phyloP scores from a whole-genome alignment of 1,140 invertebrate genomes.

The Platyscapa corneri region DNA sequence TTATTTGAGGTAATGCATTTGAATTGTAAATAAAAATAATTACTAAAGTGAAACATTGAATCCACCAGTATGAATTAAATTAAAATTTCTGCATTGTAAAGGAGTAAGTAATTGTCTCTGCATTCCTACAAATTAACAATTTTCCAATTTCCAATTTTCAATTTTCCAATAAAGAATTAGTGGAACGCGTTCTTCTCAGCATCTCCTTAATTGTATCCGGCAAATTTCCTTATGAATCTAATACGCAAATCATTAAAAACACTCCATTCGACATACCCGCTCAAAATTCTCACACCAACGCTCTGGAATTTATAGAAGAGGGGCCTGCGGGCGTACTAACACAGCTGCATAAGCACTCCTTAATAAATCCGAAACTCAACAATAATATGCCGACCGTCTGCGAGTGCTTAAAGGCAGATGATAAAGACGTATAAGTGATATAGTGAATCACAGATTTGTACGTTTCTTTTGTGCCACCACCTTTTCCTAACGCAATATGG shows the following conservation, averaged over 20 bases:
- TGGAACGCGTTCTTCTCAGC: neutral
- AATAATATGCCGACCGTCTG: neutral
- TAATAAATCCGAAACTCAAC: neutral
- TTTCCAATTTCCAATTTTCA: no score
- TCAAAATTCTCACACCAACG: neutral
- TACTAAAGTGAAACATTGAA: neutral
- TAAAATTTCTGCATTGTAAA: neutral
- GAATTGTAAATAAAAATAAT: neutral
- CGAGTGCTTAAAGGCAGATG: neutral
- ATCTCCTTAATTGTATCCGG: neutral
- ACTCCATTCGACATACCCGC: neutral
- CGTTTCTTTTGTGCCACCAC: no score
- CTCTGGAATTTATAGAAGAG: neutral
- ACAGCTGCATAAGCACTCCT: neutral
- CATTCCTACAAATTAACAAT: neutral
- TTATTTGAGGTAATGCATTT: neutral
- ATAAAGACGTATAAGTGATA: neutral
- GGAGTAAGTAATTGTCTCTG: neutral
- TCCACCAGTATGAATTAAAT: neutral
- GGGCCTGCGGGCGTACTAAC: no score
- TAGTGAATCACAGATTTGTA: neutral
- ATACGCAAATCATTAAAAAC: neutral
- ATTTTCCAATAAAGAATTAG: constrained; percentile 18
- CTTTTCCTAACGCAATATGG: no score
- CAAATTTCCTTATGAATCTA: neutral